Base-by-base conservation (phyloP, 2,113 vertebrate genomes). In the Caretta caretta region DNA sequence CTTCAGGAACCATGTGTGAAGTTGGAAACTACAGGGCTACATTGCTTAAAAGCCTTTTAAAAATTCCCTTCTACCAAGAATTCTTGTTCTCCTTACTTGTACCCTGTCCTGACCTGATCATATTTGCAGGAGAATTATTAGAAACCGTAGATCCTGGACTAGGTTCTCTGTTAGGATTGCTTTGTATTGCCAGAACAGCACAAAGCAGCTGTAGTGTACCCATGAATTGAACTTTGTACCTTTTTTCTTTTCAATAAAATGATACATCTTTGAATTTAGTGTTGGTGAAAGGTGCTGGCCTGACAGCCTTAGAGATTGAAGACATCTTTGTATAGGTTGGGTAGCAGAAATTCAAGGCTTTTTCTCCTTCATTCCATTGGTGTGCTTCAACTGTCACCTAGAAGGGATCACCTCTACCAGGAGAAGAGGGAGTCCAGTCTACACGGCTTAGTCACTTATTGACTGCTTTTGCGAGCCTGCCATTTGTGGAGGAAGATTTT, bases 101-200 rank as follows among this genome's bases (percentile, higher is more conserved):
- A 2, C 19, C 53, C 65, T 72, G 16, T 38, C 81, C 25, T 1
- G 10, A 25, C 42, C 4, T 1, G 8, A 24, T 3, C 0, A 0
- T 49, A 51, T 76, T 79, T 72, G 8, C 14, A 83, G 48, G 42
- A 80, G 38, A 87, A 13, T 3, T 29, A 12, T 13, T 57, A 25
- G 48, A n/a, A 72, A 0, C 22, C 7, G 20, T 38, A 72, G 20
- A 38, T 38, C 17, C n/a, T 72, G 65, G 65, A 5, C 19, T 72
- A 72, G 35, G 20, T 38, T 72, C 16, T 72, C 20, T 72, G n/a
- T 17, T 38, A 72, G n/a, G 65, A 35, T 19, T 69, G 35, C n/a
- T 72, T 38, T 72, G 65, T 38, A n/a, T 72, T 72, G 20, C 65
- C 20, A 38, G 65, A 72, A 9, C 19, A 59, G 27, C n/a, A 72